phyloP scores from a whole-genome alignment of 2,888 invertebrate genomes.

The Octonoba sinensis region DNA sequence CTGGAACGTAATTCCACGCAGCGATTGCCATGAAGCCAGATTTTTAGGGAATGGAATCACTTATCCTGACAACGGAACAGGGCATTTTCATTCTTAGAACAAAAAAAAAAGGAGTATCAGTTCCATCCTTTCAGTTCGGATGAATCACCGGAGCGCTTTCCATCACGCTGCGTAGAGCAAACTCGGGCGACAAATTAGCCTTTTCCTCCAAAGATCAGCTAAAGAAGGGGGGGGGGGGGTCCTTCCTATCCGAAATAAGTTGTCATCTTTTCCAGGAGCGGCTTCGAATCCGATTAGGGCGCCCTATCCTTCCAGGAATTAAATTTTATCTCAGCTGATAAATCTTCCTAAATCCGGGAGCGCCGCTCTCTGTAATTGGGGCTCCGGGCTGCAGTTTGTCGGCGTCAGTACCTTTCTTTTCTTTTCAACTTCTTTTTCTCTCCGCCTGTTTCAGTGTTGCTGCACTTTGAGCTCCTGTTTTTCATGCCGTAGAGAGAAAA shows the following conservation, averaged over 20 bases:
- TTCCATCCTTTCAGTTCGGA: too few species aligned
- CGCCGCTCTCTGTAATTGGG: slow-evolving; percentile 52
- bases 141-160: too few species aligned
- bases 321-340: slow-evolving; percentile 62
- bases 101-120: too few species aligned
- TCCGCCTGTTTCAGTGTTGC: not conserved
- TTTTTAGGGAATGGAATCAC: too few species aligned
- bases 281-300: slow-evolving; percentile 52
- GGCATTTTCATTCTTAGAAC: too few species aligned
- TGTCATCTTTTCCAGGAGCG: slow-evolving; percentile 59
- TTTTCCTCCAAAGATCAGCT: slow-evolving; percentile 7
- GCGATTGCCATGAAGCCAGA: too few species aligned
- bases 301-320: slow-evolving; percentile 53
- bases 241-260: slow-evolving; percentile 55
- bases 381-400: slow-evolving; percentile 16
- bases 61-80: too few species aligned
- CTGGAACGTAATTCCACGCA: too few species aligned
- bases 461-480: not conserved
- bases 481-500: too few species aligned
- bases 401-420: slow-evolving; percentile 7
- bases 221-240: slow-evolving; percentile 13
- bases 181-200: slow-evolving; percentile 46
- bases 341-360: slow-evolving; percentile 54
- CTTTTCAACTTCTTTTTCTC: slow-evolving; percentile 3
- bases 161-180: too few species aligned